Evolutionary conservation across 2,797 vertebrate species (phyloP).

Genomic region (Coregonus ussuriensis): DNA sequence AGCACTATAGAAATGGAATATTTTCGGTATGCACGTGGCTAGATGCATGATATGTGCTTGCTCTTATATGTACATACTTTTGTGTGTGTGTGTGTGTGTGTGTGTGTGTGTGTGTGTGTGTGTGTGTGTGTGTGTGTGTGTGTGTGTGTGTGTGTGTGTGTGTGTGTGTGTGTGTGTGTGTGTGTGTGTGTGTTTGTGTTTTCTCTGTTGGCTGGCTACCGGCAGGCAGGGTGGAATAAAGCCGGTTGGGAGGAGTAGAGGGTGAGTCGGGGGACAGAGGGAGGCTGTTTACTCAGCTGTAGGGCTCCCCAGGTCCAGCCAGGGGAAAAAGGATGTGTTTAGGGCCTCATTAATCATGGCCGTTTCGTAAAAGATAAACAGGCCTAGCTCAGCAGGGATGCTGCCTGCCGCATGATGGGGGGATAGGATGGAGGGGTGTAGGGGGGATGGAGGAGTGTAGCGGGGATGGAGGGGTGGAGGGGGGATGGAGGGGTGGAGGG

Average conservation of each 20-base stretch:
- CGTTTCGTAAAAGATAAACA: conserved; percentile 86
- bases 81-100: background rate
- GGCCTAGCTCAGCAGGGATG: conserved; percentile 78
- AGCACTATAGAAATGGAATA: too few relatives aligned
- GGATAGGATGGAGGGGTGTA: conserved; percentile 45
- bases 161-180: background rate
- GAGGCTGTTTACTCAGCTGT: conserved; percentile 92
- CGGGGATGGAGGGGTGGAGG: too few relatives aligned
- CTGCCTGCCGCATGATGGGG: conserved; percentile 46
- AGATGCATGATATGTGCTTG: background rate
- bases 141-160: conserved; percentile 4
- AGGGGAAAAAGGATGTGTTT: conserved; percentile 82
- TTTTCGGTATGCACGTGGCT: background rate
- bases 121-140: too few relatives aligned
- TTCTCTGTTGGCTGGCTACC: conserved; percentile 63
- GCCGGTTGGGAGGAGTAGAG: background rate
- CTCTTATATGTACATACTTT: background rate
- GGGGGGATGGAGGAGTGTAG: conserved; percentile 33
- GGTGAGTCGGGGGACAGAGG: conserved; percentile 13
- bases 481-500: too few relatives aligned
- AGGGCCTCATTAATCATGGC: conserved; percentile 88
- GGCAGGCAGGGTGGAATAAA: conserved; percentile 65
- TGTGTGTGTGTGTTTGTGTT: conserved; percentile 2
- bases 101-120: background rate
- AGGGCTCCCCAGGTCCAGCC: conserved; percentile 72